Percentiles rank a stretch among this genome's conserved stretches.
These are phyloP conservation scores for Chondrosia reniformis DNA, from an alignment of 37 sponge, comb jelly and placozoan species.

Conservation along the genomic window DNA sequence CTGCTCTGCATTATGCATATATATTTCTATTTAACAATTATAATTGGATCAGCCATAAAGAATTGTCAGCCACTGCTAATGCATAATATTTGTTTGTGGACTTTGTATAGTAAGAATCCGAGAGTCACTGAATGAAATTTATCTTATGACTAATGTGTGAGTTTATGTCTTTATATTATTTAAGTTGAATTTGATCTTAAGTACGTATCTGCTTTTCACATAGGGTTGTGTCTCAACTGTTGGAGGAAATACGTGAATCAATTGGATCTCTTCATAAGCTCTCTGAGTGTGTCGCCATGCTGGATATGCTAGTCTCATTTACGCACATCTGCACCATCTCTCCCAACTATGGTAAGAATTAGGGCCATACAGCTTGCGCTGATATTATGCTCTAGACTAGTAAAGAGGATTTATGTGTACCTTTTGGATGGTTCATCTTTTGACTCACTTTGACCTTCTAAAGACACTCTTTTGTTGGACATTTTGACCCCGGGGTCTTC, in stretches of 20 bases:
- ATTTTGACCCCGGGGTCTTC: too few relatives aligned
- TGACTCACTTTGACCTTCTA: too few relatives aligned
- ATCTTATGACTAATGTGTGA: constrained; percentile 88
- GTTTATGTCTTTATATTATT: neutral
- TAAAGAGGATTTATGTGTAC: too few relatives aligned
- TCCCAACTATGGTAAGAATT: constrained; percentile 60
- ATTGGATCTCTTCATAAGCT: constrained; percentile 96
- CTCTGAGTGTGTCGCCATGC: constrained; percentile 88
- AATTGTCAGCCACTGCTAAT: too few relatives aligned
- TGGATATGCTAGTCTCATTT: constrained; percentile 95
- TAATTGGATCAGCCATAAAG: too few relatives aligned
- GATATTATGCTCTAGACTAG: too few relatives aligned
- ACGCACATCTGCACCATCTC: constrained; percentile 88
- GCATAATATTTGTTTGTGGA: too few relatives aligned
- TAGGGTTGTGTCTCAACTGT: constrained; percentile 73
- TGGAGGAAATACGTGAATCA: constrained; percentile 55
- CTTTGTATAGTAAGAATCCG: constrained; percentile 63
- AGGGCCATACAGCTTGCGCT: neutral
- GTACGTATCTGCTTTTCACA: neutral
- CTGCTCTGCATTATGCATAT: too few relatives aligned
- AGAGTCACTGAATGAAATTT: constrained; percentile 90
- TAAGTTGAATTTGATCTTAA: neutral
- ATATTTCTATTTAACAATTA: too few relatives aligned
- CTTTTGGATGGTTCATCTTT: too few relatives aligned
- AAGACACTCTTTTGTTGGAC: too few relatives aligned